Base-by-base conservation (phyloP, 1,140 invertebrate genomes). In the Drosophila bipectinata region DNA sequence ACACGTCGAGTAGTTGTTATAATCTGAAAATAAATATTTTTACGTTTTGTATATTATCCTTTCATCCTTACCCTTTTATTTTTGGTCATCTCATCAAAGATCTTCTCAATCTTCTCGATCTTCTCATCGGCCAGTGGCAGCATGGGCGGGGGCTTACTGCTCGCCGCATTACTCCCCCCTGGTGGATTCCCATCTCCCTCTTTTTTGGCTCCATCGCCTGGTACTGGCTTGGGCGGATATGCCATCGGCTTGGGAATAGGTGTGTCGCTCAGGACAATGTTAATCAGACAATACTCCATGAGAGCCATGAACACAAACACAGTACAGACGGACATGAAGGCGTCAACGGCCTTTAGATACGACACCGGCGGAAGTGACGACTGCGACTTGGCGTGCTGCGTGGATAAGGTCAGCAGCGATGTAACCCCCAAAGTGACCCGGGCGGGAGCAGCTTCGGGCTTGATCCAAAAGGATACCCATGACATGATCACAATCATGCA, bases 401-500 rank as follows among this genome's bases (percentile, higher is more conserved):
- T 98, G 4, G 97, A 98, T 2, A 98, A 93, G 0, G 97, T 98
- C 24, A 98, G 94, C 2, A 98, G 92, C 4, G 97, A 97, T 24
- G 97, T 98, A 32, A 98, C 97, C 3, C 97, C 97, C 0, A 98
- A 92, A 0, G 97, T 98, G 0, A 98, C 97, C 10, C 97, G 93
- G 1, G 96, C 96, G 5, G 97, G 97, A 1, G 96, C 97, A 0
- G 96, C 96, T 92, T 97, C 96, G 0, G 96, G 96, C 90, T 97
- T 97, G 71, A 98, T 98, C 97, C 97, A 98, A 92, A 98, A 98
- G 0, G 97, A 98, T 1, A 98, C 96, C 97, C 97, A 98, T 56
- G 96, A 97, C 96, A 97, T 97, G 56, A 97, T 97, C 62, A 97
- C 96, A 71, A 97, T 97, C 77, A 97, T 93, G 90, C 96, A 97